Percentiles rank a stretch among this genome's conserved stretches.
Conservation (phyloP, 2,888 invertebrate genomes). For the Agrilus biguttatus region DNA sequence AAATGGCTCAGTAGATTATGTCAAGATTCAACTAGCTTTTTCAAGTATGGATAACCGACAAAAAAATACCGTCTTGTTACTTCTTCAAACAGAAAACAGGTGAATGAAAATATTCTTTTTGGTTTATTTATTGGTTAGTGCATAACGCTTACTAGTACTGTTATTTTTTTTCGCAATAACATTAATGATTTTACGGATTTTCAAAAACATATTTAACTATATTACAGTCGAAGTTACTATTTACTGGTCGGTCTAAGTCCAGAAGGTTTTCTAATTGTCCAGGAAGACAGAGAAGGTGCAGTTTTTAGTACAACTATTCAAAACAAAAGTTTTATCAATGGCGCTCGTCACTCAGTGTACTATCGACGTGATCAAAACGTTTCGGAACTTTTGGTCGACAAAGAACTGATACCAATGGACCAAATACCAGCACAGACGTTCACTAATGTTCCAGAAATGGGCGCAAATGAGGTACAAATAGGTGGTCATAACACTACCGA, state of each 20-base stretch:
- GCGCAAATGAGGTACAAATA: conserved; percentile 72
- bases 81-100: conserved; percentile 74
- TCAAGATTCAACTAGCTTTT: conserved; percentile 76
- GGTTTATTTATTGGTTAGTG: not conserved
- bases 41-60: conserved; percentile 68
- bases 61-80: conserved; percentile 61
- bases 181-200: too few species aligned
- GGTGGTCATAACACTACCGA: conserved; percentile 78
- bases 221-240: conserved; percentile 61
- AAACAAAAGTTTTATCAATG: conserved; percentile 69
- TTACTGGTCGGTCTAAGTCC: conserved; percentile 67
- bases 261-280: conserved; percentile 70
- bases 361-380: conserved; percentile 55
- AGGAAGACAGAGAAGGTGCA: conserved; percentile 70
- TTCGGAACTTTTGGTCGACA: conserved; percentile 58
- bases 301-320: conserved; percentile 58
- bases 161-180: too few species aligned
- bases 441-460: conserved; percentile 50
- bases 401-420: conserved; percentile 55
- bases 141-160: too few species aligned
- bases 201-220: too few species aligned
- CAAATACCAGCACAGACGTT: conserved; percentile 54
- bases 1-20: conserved; percentile 55
- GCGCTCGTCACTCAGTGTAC: conserved; percentile 63
- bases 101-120: conserved; percentile 25